Evolutionary conservation across 2,797 vertebrate genomes (phyloP).

Genomic region (Chaetophractus vellerosus): DNA sequence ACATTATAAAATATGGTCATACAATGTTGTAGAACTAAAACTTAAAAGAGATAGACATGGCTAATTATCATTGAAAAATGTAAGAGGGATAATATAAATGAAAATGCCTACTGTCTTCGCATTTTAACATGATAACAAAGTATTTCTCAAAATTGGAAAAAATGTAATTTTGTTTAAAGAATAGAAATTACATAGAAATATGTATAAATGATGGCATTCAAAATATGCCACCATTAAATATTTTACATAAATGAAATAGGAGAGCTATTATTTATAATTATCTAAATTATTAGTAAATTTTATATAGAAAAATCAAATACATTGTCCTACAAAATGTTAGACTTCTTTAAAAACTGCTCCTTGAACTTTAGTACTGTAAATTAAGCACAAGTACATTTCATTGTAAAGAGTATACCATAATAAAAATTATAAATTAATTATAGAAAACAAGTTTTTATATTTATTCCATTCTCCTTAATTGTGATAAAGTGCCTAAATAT

Average conservation of each 20-base stretch:
- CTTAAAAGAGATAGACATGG: constrained; percentile 25
- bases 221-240: background rate
- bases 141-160: constrained; percentile 69
- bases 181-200: constrained; percentile 36
- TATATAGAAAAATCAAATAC: background rate
- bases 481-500: background rate
- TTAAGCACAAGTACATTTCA: background rate
- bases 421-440: background rate
- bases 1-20: background rate
- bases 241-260: background rate
- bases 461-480: background rate
- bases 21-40: constrained; percentile 54
- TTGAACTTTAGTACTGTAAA: background rate
- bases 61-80: constrained; percentile 73
- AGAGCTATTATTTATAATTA: background rate
- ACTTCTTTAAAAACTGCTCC: background rate
- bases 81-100: constrained; percentile 61
- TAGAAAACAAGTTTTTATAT: background rate
- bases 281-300: background rate
- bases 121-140: constrained; percentile 71
- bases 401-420: background rate
- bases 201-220: background rate
- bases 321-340: background rate
- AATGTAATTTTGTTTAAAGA: constrained; percentile 65
- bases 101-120: constrained; percentile 53